phyloP scores from a whole-genome alignment of 2,797 vertebrate genomes.

The Knipowitschia caucasica region DNA sequence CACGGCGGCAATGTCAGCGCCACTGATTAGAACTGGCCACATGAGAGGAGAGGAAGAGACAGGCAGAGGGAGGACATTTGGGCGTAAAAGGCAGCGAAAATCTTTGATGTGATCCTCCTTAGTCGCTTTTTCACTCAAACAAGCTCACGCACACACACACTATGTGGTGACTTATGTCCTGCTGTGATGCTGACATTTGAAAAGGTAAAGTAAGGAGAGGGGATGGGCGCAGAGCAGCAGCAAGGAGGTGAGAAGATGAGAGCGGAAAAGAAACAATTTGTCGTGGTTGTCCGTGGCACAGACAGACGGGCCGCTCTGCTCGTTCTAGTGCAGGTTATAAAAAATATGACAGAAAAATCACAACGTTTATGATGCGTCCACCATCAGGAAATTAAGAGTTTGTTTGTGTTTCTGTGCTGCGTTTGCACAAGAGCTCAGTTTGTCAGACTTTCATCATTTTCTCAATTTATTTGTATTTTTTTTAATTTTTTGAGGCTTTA shows the following conservation, averaged over 20 bases:
- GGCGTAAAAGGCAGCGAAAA: slow-evolving; percentile 73
- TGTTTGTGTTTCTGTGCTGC: slow-evolving; percentile 54
- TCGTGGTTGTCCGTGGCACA: slow-evolving; percentile 52
- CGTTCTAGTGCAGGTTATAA: slow-evolving; percentile 23
- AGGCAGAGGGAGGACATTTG: slow-evolving; percentile 72
- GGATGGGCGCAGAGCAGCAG: slow-evolving; percentile 50
- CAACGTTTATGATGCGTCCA: slow-evolving; percentile 45
- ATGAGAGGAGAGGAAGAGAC: slow-evolving; percentile 69
- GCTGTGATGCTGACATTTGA: slow-evolving; percentile 81
- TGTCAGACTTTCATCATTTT: slow-evolving; percentile 61
- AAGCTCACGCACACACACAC: slow-evolving; percentile 32
- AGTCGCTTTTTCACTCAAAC: slow-evolving; percentile 56
- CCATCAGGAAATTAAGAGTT: slow-evolving; percentile 65
- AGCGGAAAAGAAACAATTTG: slow-evolving; percentile 65
- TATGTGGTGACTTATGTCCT: slow-evolving; percentile 69
- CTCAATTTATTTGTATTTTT: slow-evolving; percentile 62
- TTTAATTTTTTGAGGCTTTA: slow-evolving; percentile 74
- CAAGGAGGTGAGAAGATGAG: slow-evolving; percentile 54
- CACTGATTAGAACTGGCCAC: slow-evolving; percentile 80
- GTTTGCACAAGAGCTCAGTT: slow-evolving; percentile 58
- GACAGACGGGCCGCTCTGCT: slow-evolving; percentile 33
- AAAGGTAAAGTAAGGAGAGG: slow-evolving; percentile 77
- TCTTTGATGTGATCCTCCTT: slow-evolving; percentile 80
- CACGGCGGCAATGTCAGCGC: slow-evolving; percentile 77
- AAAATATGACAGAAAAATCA: slow-evolving; percentile 20